Conservation (phyloP, 2,113 vertebrate species). For the Melanotaenia duboulayi region DNA sequence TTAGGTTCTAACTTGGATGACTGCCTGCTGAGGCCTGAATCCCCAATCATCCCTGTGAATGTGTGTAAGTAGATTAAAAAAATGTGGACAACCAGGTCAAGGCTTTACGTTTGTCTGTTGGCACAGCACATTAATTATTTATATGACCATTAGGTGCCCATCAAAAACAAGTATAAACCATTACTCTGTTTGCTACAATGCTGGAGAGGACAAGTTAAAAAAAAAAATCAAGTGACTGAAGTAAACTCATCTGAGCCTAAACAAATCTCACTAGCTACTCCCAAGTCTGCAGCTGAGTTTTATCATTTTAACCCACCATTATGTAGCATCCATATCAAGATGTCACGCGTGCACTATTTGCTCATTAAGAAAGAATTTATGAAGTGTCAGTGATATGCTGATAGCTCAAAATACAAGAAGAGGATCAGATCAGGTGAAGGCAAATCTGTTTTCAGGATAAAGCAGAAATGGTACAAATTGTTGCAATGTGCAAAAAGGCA, state of each 20-base stretch:
- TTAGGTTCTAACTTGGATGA: conserved; percentile 53
- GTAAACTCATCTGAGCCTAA: not conserved
- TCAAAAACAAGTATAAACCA: too few species aligned
- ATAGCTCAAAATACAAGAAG: conserved; percentile 25
- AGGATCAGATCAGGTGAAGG: conserved; percentile 1
- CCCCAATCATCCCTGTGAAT: conserved; percentile 15
- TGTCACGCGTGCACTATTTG: conserved; percentile 6
- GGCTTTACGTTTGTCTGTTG: not conserved
- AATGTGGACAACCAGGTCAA: conserved; percentile 6
- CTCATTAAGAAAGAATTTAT: not conserved
- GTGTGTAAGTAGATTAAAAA: conserved; percentile 9
- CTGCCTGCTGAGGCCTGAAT: conserved; percentile 38
- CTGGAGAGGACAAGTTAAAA: too few species aligned
- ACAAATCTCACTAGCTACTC: not conserved
- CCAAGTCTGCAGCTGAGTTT: not conserved
- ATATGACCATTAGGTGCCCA: not conserved
- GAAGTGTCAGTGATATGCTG: not conserved
- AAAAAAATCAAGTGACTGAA: not conserved
- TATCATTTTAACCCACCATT: conserved; percentile 1
- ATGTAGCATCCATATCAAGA: not conserved
- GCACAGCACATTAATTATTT: conserved; percentile 3
- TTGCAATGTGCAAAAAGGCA: not conserved
- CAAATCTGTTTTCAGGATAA: not conserved
- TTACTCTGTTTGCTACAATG: too few species aligned
- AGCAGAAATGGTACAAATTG: not conserved